Percentiles rank a stretch among this genome's conserved stretches.
Evolutionary conservation across 2,113 vertebrate species (phyloP).

Genomic region (Danionella cerebrum): DNA sequence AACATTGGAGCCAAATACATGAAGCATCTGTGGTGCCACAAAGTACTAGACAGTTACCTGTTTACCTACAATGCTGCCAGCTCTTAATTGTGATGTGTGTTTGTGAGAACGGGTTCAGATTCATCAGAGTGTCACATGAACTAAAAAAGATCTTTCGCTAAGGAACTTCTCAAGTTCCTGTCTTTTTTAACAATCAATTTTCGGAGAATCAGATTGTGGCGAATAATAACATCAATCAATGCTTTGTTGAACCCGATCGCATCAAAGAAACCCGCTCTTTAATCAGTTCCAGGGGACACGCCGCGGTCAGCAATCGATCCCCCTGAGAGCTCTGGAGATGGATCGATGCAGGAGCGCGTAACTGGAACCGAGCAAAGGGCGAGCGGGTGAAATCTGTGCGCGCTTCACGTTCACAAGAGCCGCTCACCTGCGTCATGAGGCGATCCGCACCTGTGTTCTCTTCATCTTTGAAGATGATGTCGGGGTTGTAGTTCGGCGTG

Average conservation of each 20-base stretch:
- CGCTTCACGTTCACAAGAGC: background rate
- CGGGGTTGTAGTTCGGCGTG: slow-evolving; percentile 94
- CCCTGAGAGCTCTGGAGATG: slow-evolving; percentile 31
- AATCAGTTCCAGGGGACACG: background rate
- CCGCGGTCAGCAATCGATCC: slow-evolving; percentile 19
- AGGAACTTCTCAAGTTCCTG: too few relatives aligned
- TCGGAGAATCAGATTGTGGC: too few relatives aligned
- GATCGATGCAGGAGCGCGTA: slow-evolving; percentile 14
- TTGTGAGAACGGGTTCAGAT: too few relatives aligned
- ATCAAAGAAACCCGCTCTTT: background rate
- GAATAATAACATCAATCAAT: too few relatives aligned
- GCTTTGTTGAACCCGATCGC: background rate
- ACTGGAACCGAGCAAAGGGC: slow-evolving; percentile 34
- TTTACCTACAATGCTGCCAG: too few relatives aligned
- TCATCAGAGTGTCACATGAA: too few relatives aligned
- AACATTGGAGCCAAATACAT: too few relatives aligned
- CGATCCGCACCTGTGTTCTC: slow-evolving; percentile 96
- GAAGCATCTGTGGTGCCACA: too few relatives aligned
- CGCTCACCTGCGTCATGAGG: slow-evolving; percentile 93
- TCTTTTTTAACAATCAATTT: too few relatives aligned
- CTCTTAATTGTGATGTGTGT: too few relatives aligned
- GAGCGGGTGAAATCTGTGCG: slow-evolving; percentile 21
- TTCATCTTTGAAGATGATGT: slow-evolving; percentile 98
- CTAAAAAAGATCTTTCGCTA: too few relatives aligned
- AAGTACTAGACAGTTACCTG: too few relatives aligned